A percentile compares a stretch with the other conserved stretches of the same genome.
These are phyloP conservation scores for Microctenopoma stevenorrisi DNA, from an alignment of 2,797 vertebrate species.

Conservation along the genomic window DNA sequence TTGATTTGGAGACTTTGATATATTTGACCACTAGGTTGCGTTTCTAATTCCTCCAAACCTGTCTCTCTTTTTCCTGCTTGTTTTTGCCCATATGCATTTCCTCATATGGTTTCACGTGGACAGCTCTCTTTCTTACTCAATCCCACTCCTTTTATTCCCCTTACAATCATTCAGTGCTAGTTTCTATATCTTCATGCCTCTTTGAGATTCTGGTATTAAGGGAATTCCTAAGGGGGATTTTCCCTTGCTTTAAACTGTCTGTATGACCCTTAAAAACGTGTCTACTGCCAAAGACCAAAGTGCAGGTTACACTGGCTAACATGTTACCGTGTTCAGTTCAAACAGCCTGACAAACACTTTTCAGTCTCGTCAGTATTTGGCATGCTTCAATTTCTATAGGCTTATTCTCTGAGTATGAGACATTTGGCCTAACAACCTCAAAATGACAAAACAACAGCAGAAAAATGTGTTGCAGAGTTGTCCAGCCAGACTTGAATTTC, in stretches of 20 bases:
- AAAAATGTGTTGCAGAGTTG: too few relatives aligned
- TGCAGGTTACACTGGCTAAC: constrained; percentile 42
- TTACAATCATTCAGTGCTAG: constrained; percentile 50
- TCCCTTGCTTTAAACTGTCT: constrained; percentile 70
- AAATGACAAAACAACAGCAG: too few relatives aligned
- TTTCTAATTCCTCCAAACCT: constrained; percentile 63
- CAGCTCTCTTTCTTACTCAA: constrained; percentile 40
- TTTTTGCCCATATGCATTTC: constrained; percentile 48
- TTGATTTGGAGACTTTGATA: constrained; percentile 48
- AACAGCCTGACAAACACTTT: not conserved
- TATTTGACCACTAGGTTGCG: constrained; percentile 61
- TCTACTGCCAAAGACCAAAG: constrained; percentile 43
- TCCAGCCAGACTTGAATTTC: too few relatives aligned
- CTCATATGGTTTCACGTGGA: constrained; percentile 45
- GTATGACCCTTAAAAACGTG: constrained; percentile 64
- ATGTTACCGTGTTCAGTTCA: constrained; percentile 32
- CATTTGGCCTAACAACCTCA: not conserved
- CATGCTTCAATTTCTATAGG: not conserved
- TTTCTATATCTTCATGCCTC: constrained; percentile 35
- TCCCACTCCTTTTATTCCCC: constrained; percentile 50
- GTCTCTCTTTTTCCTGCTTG: constrained; percentile 33
- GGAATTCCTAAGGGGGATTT: constrained; percentile 76
- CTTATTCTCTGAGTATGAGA: constrained; percentile 13
- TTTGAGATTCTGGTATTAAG: constrained; percentile 64
- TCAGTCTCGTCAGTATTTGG: constrained; percentile 28